Evolutionary conservation across 2,797 vertebrate species (phyloP).

Genomic region (Acrossocheilus wenchowensis): DNA sequence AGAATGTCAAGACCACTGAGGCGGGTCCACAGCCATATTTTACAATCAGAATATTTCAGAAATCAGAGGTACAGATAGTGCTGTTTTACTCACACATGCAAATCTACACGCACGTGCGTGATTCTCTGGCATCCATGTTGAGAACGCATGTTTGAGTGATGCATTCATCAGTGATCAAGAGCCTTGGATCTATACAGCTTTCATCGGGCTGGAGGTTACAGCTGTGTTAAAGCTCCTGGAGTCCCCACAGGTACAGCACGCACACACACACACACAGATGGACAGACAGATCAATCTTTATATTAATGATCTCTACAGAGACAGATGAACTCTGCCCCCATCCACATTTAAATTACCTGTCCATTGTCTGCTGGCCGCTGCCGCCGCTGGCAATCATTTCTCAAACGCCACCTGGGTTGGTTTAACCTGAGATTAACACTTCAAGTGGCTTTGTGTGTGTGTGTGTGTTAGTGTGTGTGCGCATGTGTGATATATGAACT

Average conservation of each 20-base stretch:
- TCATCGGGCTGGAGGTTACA: conserved; percentile 11
- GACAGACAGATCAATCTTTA: conserved; percentile 60
- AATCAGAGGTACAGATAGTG: neutral
- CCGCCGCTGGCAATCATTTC: conserved; percentile 64
- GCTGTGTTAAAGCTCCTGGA: conserved; percentile 42
- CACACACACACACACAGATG: neutral
- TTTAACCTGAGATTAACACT: conserved; percentile 70
- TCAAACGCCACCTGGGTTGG: conserved; percentile 62
- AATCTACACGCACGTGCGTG: neutral
- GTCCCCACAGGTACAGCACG: conserved; percentile 52
- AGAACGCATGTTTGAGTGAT: conserved; percentile 24
- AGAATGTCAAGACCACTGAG: neutral
- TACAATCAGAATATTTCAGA: neutral
- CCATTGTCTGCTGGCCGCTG: conserved; percentile 49
- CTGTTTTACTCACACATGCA: neutral
- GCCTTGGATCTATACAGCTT: conserved; percentile 26
- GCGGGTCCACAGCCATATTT: neutral
- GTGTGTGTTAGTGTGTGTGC: conserved; percentile 41
- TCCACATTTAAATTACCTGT: conserved; percentile 73
- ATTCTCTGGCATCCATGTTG: neutral
- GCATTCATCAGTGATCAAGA: conserved; percentile 44
- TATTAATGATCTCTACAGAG: conserved; percentile 66
- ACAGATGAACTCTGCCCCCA: conserved; percentile 67
- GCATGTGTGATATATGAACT: conserved; percentile 38
- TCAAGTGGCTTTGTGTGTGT: conserved; percentile 55